Evolutionary conservation across 1,140 invertebrate species (phyloP), one percentile per base, ranked within the genome.

Genomic region (Scaptomyza graminum): DNA sequence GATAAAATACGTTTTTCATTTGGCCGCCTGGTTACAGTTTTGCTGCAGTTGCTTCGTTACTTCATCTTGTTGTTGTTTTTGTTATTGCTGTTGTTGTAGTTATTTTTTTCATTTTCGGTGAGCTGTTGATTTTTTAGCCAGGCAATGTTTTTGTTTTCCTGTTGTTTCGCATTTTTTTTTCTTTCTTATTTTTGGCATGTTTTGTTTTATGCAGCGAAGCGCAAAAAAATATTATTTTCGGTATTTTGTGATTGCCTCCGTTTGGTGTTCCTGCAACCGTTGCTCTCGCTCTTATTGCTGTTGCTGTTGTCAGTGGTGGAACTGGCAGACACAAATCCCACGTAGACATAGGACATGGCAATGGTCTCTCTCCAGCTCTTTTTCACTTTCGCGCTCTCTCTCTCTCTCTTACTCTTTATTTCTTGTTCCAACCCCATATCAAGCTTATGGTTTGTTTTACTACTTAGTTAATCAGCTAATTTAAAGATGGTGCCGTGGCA

Each of bases 1-100:
- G 82, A 87, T 87, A 87, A 87, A 87, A 87, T 87, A 87, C 78
- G 82, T 87, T 87, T 87, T 87, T 87, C 82, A 87, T 87, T 77
- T 77, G 74, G 52, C 63, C 74, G 64, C 70, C 63, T 55, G 51
- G 64, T 67, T 60, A 66, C 74, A 76, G 69, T 76, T 84, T 76
- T 70, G 80, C 81, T 80, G 82, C 79, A 85, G 77, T 85, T 84
- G 59, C 77, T 74, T 51, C 44, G 60, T 43, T 54, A 47, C 37
- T 50, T 62, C n/a, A n/a, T n/a, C 41, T 16, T 55, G n/a, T 61
- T 63, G 31, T 34, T 49, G 43, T 44, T 49, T 37, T 44, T 60
- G 60, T 15, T 69, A 47, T 69, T 49, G 12, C 59, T 61, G 28
- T 64, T 62, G 56, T 63, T 77, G 63, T 60, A 57, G 37, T 72